A percentile compares a stretch with the other conserved stretches of the same genome.
Evolutionary conservation across 2,113 vertebrate genomes (phyloP).

Genomic region (Etheostoma cragini): DNA sequence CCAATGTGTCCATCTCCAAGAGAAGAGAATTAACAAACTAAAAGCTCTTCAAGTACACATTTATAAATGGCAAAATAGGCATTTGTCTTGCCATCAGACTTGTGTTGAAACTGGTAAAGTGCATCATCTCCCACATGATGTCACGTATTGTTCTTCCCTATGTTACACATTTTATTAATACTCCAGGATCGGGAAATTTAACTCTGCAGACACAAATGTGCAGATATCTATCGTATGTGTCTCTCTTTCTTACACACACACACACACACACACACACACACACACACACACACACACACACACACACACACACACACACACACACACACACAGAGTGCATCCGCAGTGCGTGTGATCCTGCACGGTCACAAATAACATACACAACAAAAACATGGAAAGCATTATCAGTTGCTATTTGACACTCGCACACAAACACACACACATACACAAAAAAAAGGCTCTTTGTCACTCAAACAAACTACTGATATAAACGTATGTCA

Average conservation of each 20-base stretch:
- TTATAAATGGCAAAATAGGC: slow-evolving; percentile 36
- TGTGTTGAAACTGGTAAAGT: slow-evolving; percentile 29
- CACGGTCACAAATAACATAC: no score
- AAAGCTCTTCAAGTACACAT: slow-evolving; percentile 21
- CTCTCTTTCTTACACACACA: not conserved
- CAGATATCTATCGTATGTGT: slow-evolving; percentile 5
- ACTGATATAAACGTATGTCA: slow-evolving; percentile 68
- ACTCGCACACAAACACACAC: not conserved
- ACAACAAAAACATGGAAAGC: no score
- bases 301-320: not conserved
- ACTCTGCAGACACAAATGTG: slow-evolving; percentile 27
- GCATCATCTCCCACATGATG: slow-evolving; percentile 52
- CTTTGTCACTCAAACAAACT: slow-evolving; percentile 53
- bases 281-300: not conserved
- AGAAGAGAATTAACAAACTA: slow-evolving; percentile 14
- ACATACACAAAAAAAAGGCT: slow-evolving; percentile 31
- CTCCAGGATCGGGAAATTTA: slow-evolving; percentile 47
- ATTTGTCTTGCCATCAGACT: slow-evolving; percentile 41
- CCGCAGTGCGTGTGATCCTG: no score
- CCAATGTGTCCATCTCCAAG: not conserved
- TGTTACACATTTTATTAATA: slow-evolving; percentile 51
- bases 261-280: not conserved
- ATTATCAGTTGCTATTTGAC: no score
- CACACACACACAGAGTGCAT: not conserved
- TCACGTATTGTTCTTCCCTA: slow-evolving; percentile 25